A percentile compares a stretch with the other conserved stretches of the same genome.
Evolutionary conservation across 2,113 vertebrate genomes (phyloP).

Genomic region (Mustela lutreola): DNA sequence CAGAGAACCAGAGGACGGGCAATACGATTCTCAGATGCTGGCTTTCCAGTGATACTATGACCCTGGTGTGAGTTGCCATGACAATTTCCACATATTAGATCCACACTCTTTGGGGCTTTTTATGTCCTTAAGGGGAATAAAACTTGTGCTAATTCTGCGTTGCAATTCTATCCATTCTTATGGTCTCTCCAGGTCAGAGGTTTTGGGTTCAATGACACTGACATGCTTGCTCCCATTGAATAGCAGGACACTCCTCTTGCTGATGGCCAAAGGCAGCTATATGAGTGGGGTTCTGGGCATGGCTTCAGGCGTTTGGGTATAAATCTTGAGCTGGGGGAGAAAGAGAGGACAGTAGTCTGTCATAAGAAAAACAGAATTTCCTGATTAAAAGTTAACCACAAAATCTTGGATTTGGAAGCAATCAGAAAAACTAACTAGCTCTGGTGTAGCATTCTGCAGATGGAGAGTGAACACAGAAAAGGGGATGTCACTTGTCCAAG

Average conservation of each 20-base stretch:
- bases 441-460: neutral
- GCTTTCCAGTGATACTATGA: conserved; percentile 52
- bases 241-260: neutral
- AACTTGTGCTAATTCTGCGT: neutral
- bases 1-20: neutral
- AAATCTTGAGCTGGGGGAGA: neutral
- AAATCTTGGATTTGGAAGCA: neutral
- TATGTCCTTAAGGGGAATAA: neutral
- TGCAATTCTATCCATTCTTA: neutral
- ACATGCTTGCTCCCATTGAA: neutral
- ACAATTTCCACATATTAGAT: conserved; percentile 55
- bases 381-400: neutral
- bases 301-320: neutral
- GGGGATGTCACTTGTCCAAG: neutral
- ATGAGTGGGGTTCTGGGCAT: neutral
- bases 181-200: neutral
- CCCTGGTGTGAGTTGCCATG: conserved; percentile 70
- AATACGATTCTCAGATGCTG: conserved; percentile 16
- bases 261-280: neutral
- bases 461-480: neutral
- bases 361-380: neutral
- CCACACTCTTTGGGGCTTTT: neutral
- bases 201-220: neutral
- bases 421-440: neutral
- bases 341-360: neutral